A percentile compares a stretch with the other conserved stretches of the same genome.
phyloP scores from a whole-genome alignment of 2,113 vertebrate species.

The Poecilia latipinna region DNA sequence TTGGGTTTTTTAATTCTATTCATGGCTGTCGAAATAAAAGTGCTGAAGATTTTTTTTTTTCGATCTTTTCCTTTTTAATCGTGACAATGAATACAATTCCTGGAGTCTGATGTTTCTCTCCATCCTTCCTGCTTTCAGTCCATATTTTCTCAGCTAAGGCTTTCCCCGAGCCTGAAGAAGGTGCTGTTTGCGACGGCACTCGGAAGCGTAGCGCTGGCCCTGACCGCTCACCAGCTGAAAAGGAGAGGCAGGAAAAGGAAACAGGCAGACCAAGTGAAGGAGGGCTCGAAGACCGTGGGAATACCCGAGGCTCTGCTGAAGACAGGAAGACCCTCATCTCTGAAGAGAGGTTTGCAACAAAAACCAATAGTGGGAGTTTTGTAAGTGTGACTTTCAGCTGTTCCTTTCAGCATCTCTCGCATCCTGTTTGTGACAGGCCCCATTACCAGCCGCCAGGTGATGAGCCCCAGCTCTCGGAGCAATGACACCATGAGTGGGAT shows the following conservation, averaged over 20 bases:
- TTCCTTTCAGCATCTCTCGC: neutral
- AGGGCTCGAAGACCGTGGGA: slow-evolving; percentile 78
- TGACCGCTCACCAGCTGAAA: slow-evolving; percentile 96
- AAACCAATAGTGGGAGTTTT: neutral
- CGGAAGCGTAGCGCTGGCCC: slow-evolving; percentile 91
- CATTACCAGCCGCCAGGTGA: slow-evolving; percentile 84
- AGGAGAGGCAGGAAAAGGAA: slow-evolving; percentile 90
- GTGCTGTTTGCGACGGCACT: slow-evolving; percentile 96
- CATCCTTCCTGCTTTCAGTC: slow-evolving; percentile 75
- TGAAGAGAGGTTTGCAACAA: slow-evolving; percentile 86
- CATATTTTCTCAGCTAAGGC: slow-evolving; percentile 92
- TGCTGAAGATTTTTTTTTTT: too few species aligned
- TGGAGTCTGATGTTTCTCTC: neutral
- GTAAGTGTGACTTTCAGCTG: neutral
- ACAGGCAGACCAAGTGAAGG: slow-evolving; percentile 79
- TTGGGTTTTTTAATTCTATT: neutral
- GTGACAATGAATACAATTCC: neutral
- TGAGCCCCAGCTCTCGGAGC: slow-evolving; percentile 93
- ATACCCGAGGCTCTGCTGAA: slow-evolving; percentile 86
- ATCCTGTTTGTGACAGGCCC: slow-evolving; percentile 48
- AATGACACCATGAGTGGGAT: slow-evolving; percentile 96
- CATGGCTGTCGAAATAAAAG: neutral
- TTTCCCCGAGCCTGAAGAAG: slow-evolving; percentile 92
- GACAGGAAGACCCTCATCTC: slow-evolving; percentile 83
- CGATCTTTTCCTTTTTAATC: neutral